Base-by-base conservation (phyloP, 53 echinoderm and acorn worm genomes). In the Apostichopus leukothele region DNA sequence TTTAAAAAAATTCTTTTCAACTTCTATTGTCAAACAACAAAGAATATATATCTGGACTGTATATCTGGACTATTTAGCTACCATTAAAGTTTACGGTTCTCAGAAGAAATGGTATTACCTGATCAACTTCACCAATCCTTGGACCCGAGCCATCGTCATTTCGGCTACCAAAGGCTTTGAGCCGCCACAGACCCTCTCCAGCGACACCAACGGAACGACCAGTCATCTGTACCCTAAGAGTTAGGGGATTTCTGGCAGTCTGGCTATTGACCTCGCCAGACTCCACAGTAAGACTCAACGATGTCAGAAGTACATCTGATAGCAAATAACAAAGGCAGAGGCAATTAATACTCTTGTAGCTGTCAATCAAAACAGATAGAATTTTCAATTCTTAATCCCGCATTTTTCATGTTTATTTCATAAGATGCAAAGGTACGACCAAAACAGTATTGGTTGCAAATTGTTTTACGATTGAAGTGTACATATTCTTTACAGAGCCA, bases 101-200 rank as follows among this genome's bases (percentile, higher is more conserved):
- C 11, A 11, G 74, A 1, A 74, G 1, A 74, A 74, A 19, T 11
- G 20, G 10, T 23, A 11, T 86, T 67, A 91, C 90, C 84, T 93
- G 90, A 0, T 87, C 55, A 60, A 76, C 89, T 83, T 91, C 90
- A 19, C 90, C 88, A 13, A 93, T 91, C 86, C 90, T 92, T 76
- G 89, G 90, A 73, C 96, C 96, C 3, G 93, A 90, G 75, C 96
- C 96, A 77, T 96, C 94, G 3, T 80, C 79, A 73, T 89, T 94
- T 50, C 83, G 86, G 88, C 96, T 96, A 8, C 94, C 96, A 55
- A 91, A 96, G 6, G 94, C 91, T 21, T 89, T 93, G 80, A 90
- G 87, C 1, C 89, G 68, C 96, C 96, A 96, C 87, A 96, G 86
- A 53, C 93, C 96, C 5, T 86, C 21, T 52, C 96, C 96, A 1